Conservation (phyloP, 2,113 vertebrate species). For the Vimba vimba region DNA sequence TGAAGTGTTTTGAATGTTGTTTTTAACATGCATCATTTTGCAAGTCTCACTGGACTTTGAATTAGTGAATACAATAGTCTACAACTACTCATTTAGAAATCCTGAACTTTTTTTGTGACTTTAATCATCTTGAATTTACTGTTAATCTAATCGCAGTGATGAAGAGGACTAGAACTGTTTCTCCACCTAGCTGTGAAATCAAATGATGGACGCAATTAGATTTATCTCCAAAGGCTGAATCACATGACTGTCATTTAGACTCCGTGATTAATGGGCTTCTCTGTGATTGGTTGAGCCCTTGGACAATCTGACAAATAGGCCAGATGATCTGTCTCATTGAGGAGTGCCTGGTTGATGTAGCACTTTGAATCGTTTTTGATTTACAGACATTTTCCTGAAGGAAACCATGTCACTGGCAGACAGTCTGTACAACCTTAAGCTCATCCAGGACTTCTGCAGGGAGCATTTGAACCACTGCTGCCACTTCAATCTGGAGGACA, state of each 20-base stretch:
- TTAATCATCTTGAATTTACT: constrained; percentile 16
- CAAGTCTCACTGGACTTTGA: neutral
- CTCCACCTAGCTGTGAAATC: neutral
- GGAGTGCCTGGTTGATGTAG: neutral
- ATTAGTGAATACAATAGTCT: neutral
- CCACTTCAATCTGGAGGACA: constrained; percentile 94
- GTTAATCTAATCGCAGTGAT: constrained; percentile 35
- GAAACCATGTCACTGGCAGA: constrained; percentile 94
- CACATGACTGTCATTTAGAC: constrained; percentile 26
- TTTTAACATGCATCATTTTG: neutral
- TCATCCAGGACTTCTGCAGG: constrained; percentile 94
- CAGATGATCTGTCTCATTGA: neutral
- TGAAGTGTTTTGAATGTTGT: neutral
- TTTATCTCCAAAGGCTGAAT: constrained; percentile 24
- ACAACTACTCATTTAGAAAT: neutral
- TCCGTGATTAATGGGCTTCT: constrained; percentile 37
- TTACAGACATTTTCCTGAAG: constrained; percentile 93
- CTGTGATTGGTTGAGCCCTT: constrained; percentile 35
- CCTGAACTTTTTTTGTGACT: neutral
- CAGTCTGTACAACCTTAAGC: constrained; percentile 92
- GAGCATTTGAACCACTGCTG: constrained; percentile 92
- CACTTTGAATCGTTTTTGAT: constrained; percentile 30
- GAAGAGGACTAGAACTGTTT: constrained; percentile 1
- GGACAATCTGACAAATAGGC: neutral
- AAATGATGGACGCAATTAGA: constrained; percentile 14